Base-by-base conservation (phyloP, 1,140 invertebrate genomes). In the Apis mellifera region DNA sequence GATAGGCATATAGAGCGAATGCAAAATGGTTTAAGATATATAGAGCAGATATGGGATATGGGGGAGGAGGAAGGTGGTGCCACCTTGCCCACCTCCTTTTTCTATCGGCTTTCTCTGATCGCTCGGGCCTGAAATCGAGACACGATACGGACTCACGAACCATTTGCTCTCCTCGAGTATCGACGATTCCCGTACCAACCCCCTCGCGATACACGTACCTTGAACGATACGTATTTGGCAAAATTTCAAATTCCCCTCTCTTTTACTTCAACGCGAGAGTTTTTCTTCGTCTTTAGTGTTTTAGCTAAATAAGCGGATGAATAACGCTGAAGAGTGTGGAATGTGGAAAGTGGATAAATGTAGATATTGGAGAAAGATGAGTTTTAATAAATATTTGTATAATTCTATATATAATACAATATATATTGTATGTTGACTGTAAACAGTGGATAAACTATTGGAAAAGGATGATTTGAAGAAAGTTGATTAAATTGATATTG, bases 71-170 rank as follows among this genome's bases (percentile, higher is more conserved):
- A 1, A 26, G 32, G 32, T 32, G 26, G 32, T 32, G 32, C 32
- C 32, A 26, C 3, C 32, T 42, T 42, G 7, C 32, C 32, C 32
- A 7, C 32, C 32, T 42, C 32, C 32, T 7, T 42, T 42, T 42
- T 42, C 32, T 42, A 42, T 42, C 32, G 32, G 32, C 32, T 42
- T 42, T 42, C 32, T 82, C 80, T 78, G 80, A 82, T 82, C 80
- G 32, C 55, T 71, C 74, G 59, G 26, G 81, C 75, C 57, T 82
- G 75, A 82, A 82, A 82, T 82, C 74, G 81, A 48, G 66, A 78
- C 50, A 70, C 15, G 81, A 82, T 42, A 82, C 74, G 32, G n/a
- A 15, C 55, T 64, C 50, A 23, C 57, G 66, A 70, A 62, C 73
- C 75, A 54, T 78, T 82, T 64, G 50, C 32, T 42, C 32, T 42